phyloP scores from a whole-genome alignment of 2,797 vertebrate species.

The Tangara arthus region DNA sequence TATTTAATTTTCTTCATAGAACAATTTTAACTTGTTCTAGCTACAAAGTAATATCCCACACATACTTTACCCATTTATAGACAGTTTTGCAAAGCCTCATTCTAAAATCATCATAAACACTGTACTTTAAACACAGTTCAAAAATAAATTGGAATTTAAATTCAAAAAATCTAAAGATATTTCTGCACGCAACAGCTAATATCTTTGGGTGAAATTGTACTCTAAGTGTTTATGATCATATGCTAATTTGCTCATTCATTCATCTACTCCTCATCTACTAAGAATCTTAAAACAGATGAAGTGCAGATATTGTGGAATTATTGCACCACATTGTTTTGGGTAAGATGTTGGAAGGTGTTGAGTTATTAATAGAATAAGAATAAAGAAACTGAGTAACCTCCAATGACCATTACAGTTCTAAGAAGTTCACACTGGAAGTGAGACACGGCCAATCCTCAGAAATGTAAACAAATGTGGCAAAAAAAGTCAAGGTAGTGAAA shows the following conservation, averaged over 20 bases:
- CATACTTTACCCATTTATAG: neutral
- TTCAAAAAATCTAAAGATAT: neutral
- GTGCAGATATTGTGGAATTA: neutral
- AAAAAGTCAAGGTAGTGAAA: neutral
- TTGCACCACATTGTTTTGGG: neutral
- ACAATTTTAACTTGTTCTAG: neutral
- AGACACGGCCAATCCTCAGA: neutral
- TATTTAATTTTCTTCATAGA: neutral
- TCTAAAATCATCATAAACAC: neutral
- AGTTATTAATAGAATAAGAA: neutral
- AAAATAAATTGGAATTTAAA: neutral
- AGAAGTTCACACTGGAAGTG: neutral
- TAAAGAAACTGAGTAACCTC: neutral
- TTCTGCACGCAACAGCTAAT: fast-evolving
- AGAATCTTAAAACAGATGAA: neutral
- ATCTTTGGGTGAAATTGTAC: neutral
- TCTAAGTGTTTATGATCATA: neutral
- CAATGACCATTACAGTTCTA: neutral
- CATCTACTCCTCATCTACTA: neutral
- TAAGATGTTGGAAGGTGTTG: neutral
- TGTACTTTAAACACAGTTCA: neutral
- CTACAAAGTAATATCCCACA: fast-evolving
- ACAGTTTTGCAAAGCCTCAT: fast-evolving
- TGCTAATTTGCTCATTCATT: neutral
- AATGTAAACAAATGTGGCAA: neutral